phyloP scores from a whole-genome alignment of 2,797 vertebrate genomes.

The Glyptemys insculpta region DNA sequence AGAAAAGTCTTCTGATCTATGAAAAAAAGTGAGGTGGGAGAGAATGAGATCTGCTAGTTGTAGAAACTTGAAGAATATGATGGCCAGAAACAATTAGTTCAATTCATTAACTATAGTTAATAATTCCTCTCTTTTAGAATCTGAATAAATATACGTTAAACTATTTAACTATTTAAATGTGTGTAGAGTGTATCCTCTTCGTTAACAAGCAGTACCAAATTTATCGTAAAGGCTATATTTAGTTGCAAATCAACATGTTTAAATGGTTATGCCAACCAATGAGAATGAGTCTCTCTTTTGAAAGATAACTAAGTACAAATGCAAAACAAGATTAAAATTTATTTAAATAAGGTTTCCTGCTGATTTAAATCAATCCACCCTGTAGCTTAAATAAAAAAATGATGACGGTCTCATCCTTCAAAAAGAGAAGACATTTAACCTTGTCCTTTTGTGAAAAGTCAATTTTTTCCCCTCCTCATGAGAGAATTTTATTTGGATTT shows the following conservation, averaged over 20 bases:
- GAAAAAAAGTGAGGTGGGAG: background rate
- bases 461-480: background rate
- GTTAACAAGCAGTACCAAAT: background rate
- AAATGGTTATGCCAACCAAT: background rate
- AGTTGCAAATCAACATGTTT: background rate
- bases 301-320: background rate
- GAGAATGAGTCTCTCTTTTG: too few species aligned
- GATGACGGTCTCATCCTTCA: background rate
- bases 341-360: background rate
- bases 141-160: background rate
- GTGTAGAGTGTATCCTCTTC: background rate
- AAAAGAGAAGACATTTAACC: background rate
- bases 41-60: background rate
- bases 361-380: background rate
- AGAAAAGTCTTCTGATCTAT: background rate
- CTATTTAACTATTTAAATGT: background rate
- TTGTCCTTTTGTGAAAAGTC: background rate
- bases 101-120: background rate
- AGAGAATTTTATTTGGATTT: conserved; percentile 32
- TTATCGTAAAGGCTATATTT: background rate
- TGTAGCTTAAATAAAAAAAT: background rate
- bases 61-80: background rate
- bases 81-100: background rate
- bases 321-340: background rate
- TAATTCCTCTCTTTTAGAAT: background rate